A percentile compares a stretch with the other conserved stretches of the same genome.
Evolutionary conservation across 2,113 vertebrate species (phyloP).

Genomic region (Poicephalus gulielmi): DNA sequence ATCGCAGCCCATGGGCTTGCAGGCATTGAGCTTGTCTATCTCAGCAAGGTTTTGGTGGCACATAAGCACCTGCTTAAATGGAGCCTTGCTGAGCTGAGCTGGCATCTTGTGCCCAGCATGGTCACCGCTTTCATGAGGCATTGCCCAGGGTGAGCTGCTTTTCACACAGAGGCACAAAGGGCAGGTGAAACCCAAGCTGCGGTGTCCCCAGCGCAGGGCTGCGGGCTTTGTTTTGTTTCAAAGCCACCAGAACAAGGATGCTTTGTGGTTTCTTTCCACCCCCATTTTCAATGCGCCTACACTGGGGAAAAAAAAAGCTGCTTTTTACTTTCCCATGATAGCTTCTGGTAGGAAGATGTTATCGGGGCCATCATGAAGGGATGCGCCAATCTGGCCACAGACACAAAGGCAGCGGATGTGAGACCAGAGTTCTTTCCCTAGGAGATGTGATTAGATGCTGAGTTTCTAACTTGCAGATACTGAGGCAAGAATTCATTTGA

Average conservation of each 20-base stretch:
- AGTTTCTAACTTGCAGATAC: background rate
- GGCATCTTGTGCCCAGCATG: background rate
- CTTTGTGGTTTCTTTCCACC: background rate
- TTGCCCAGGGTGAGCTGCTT: background rate
- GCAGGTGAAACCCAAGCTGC: constrained; percentile 29
- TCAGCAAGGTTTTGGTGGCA: background rate
- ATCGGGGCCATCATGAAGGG: background rate
- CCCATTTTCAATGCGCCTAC: background rate
- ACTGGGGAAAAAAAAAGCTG: background rate
- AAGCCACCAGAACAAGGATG: constrained; percentile 41
- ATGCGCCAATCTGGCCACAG: background rate
- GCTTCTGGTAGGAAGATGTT: background rate
- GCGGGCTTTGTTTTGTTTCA: constrained; percentile 1
- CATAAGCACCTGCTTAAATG: background rate
- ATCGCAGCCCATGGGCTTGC: background rate
- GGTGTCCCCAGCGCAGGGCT: background rate
- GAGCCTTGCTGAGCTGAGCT: background rate
- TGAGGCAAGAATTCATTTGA: background rate
- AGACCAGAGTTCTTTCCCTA: background rate
- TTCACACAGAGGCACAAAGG: constrained; percentile 6
- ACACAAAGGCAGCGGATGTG: background rate
- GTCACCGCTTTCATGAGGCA: background rate
- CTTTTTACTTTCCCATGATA: constrained; percentile 37
- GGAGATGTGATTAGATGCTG: background rate
- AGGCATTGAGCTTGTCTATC: background rate